Base-by-base conservation (phyloP, 1,140 invertebrate species). In the Cydia splendana region DNA sequence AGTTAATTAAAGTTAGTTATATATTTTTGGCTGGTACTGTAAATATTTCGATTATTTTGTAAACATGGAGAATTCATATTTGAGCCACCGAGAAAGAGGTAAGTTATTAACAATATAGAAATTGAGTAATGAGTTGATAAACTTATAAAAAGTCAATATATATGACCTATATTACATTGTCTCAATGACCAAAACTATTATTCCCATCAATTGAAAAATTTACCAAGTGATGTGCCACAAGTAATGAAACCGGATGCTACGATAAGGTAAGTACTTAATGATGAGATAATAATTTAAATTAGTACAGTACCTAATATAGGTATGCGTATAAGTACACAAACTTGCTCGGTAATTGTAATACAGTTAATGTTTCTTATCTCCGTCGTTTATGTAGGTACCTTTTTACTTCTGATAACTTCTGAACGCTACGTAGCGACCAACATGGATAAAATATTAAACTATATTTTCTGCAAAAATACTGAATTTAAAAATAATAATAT, bases 61-160 rank as follows among this genome's bases (percentile, higher is more conserved):
- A 7, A 74, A 75, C 79, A 80, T 83, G 85, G 87, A 88, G 85
- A 88, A 87, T 87, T 83, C 81, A 82, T 80, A 75, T 81, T 75
- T 76, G 77, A 71, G 34, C 62, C 71, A 13, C 65, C 65, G 34
- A 12, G 71, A 53, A 76, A 13, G 69, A 83, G 84, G 85, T 85
- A 83, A 84, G 82, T 84, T n/a, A n/a, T 34, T 69, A 9, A 67
- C 12, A 28, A 24, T 4, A 15, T 67, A 28, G 0, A 13, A 34
- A 65, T 65, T 65, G 15, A 30, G 57, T 62, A 13, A 65, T 65
- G 10, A 0, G 0, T 30, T 13, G 24, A 65, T 13, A 65, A 30
- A 6, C 4, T 15, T 34, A 30, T 24, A 67, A 67, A 71, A 38
- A 18, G 2, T 42, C 4, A 42, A 20, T 42, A 65, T 20, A 38